A percentile compares a stretch with the other conserved stretches of the same genome.
Conservation (phyloP, 2,888 invertebrate species). For the Nephrotoma appendiculata region DNA sequence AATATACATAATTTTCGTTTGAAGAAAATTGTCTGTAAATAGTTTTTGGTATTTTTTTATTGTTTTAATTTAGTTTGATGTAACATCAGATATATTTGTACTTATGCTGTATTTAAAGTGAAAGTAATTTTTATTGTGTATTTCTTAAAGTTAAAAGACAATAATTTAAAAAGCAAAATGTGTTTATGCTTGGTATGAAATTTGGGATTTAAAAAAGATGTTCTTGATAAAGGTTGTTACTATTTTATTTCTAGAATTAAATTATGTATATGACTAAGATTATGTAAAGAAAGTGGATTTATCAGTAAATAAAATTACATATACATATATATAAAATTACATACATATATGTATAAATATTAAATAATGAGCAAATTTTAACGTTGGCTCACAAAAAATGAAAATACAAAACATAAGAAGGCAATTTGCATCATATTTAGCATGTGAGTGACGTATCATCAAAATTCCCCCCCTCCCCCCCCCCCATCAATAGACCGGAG, state of each 20-base stretch:
- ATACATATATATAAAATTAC: too few relatives aligned
- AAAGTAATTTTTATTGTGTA: neutral
- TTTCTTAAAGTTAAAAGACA: neutral
- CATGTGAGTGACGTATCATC: too few relatives aligned
- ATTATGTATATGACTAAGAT: neutral
- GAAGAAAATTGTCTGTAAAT: neutral
- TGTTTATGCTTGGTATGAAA: neutral
- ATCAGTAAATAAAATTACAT: too few relatives aligned
- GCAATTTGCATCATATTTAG: too few relatives aligned
- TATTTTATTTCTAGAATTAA: neutral
- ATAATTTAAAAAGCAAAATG: neutral
- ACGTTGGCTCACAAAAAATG: too few relatives aligned
- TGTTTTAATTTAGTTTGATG: neutral
- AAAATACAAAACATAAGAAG: too few relatives aligned
- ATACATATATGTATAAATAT: too few relatives aligned
- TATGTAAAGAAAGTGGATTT: too few relatives aligned
- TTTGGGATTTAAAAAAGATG: neutral
- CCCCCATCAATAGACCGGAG: too few relatives aligned
- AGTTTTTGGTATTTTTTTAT: neutral
- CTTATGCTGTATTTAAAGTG: neutral
- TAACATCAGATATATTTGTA: neutral
- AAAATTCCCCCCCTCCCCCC: too few relatives aligned
- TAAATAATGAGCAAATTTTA: too few relatives aligned
- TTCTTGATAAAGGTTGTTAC: neutral
- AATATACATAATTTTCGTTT: neutral